Percentiles rank a stretch among this genome's conserved stretches.
These are phyloP conservation scores for Ornithoptera priamus DNA, from an alignment of 2,888 invertebrate species.

Conservation along the genomic window DNA sequence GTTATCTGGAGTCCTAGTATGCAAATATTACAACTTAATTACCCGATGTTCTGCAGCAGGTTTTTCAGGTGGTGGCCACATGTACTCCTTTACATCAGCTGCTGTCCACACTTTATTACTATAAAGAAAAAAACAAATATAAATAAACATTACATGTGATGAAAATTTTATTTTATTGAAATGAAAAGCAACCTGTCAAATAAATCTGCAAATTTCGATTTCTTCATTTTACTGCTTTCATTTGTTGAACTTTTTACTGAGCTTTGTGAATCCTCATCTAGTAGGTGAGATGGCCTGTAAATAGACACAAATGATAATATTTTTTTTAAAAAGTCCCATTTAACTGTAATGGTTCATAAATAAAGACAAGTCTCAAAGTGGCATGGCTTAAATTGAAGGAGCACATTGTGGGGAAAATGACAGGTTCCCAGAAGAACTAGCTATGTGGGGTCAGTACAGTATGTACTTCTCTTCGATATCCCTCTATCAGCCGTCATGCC, in stretches of 20 bases:
- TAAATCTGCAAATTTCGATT: conserved; percentile 72
- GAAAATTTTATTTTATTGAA: too few relatives aligned
- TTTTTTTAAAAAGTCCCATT: background rate
- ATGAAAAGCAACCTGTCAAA: conserved; percentile 64
- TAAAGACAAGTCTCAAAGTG: too few relatives aligned
- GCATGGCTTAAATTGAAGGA: too few relatives aligned
- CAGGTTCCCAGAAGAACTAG: too few relatives aligned
- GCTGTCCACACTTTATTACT: conserved; percentile 85
- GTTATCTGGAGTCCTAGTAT: background rate
- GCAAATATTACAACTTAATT: conserved; percentile 15
- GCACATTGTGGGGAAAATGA: too few relatives aligned
- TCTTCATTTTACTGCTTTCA: conserved; percentile 79
- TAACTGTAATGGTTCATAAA: background rate
- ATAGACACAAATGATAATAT: conserved; percentile 21
- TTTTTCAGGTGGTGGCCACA: conserved; percentile 87
- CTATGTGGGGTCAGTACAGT: too few relatives aligned
- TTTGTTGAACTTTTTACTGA: conserved; percentile 89
- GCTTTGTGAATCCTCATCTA: conserved; percentile 90
- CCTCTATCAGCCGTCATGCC: too few relatives aligned
- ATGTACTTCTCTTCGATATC: too few relatives aligned
- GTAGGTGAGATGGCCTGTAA: conserved; percentile 68
- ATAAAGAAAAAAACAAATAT: conserved; percentile 40
- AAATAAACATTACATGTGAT: background rate
- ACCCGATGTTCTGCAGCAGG: conserved; percentile 62
- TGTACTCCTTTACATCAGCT: conserved; percentile 95